These are phyloP conservation scores for Trachelipus rathkii DNA, from an alignment of 1,140 invertebrate genomes.

Conservation along the genomic window DNA sequence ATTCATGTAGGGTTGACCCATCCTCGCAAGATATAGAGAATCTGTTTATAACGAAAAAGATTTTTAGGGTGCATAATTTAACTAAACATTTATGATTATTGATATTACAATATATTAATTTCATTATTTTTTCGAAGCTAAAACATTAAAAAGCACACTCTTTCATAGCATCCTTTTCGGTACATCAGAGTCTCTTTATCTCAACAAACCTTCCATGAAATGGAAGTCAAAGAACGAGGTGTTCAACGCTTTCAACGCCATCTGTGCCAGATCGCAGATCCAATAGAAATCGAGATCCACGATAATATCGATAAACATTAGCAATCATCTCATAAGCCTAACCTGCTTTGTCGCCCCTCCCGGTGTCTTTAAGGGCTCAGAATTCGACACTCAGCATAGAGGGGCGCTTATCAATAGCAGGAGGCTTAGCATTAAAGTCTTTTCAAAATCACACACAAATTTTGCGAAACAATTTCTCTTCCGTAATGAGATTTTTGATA, in stretches of 20 bases:
- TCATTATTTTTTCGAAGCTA: too few species aligned
- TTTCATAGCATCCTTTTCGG: not conserved
- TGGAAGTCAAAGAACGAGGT: not conserved
- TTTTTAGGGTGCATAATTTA: not conserved
- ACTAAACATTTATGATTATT: too few species aligned
- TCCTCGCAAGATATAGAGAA: not conserved
- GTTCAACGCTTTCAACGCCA: not conserved
- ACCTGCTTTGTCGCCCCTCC: not conserved
- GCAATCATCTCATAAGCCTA: not conserved
- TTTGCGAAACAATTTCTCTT: not conserved
- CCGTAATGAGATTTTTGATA: too few species aligned
- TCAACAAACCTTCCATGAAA: not conserved
- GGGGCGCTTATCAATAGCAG: not conserved
- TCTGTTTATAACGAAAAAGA: not conserved
- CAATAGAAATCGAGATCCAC: not conserved
- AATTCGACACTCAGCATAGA: not conserved
- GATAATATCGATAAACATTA: not conserved
- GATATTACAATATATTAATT: too few species aligned
- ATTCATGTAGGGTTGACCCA: not conserved
- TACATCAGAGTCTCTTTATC: not conserved
- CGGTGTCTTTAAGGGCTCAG: not conserved
- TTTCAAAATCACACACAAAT: not conserved
- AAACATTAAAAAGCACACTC: too few species aligned
- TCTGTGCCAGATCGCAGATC: not conserved
- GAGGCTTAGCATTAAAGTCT: not conserved